phyloP scores from a whole-genome alignment of 2,888 invertebrate species.

The Erpobdella octoculata region DNA sequence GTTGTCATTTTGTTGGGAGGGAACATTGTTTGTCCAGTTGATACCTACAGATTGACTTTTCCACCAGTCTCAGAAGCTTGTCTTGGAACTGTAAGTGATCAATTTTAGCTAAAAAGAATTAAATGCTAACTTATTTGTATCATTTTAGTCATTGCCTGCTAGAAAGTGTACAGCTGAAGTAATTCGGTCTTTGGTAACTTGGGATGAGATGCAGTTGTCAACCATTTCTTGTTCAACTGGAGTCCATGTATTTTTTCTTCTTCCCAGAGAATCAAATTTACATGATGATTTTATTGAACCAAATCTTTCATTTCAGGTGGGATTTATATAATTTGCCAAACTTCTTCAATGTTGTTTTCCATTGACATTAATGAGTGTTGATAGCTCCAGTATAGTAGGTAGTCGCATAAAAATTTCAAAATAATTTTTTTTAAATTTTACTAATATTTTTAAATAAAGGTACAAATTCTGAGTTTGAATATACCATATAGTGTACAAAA shows the following conservation, averaged over 20 bases:
- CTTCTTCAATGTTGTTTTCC: too few species aligned
- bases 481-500: too few species aligned
- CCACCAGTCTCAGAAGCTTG: background rate
- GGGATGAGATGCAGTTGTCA: background rate
- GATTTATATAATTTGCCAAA: too few species aligned
- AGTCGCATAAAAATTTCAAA: too few species aligned
- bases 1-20: constrained; percentile 6
- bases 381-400: too few species aligned
- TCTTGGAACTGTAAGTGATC: background rate
- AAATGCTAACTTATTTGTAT: background rate
- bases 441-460: too few species aligned
- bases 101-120: background rate
- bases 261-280: background rate
- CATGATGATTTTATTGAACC: background rate
- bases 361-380: too few species aligned
- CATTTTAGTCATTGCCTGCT: background rate
- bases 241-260: constrained; percentile 2
- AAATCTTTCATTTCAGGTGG: constrained; percentile 3
- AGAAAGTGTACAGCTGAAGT: background rate
- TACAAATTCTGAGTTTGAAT: too few species aligned
- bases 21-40: constrained; percentile 15
- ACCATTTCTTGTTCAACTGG: background rate
- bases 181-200: background rate
- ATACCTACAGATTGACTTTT: background rate
- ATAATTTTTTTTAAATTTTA: too few species aligned